These are phyloP conservation scores for Drosophila funebris DNA, from an alignment of 1,140 invertebrate genomes.

Conservation along the genomic window DNA sequence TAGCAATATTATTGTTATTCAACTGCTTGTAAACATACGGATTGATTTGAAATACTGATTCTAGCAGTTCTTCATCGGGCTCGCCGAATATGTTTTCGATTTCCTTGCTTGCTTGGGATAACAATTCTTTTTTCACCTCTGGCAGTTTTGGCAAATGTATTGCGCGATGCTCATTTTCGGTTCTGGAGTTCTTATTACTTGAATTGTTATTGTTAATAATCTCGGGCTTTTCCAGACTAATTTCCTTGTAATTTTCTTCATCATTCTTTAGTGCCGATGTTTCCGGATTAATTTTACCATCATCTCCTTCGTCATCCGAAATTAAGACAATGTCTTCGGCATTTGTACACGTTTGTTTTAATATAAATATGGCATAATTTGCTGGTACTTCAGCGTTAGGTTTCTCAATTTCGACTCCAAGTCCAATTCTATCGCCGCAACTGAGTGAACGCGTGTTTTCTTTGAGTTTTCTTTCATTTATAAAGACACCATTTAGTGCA, in stretches of 20 bases:
- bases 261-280: not conserved
- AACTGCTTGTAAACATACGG: conserved; percentile 56
- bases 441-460: not conserved
- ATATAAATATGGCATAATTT: conserved; percentile 37
- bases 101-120: conserved; percentile 41
- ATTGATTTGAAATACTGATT: conserved; percentile 40
- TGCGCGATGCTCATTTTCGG: not conserved
- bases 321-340: conserved; percentile 26
- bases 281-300: not conserved
- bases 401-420: conserved; percentile 38
- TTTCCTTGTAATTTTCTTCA: not conserved
- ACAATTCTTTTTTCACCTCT: conserved; percentile 49
- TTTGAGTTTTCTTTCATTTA: conserved; percentile 27
- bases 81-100: conserved; percentile 67
- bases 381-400: not conserved
- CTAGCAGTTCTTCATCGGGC: conserved; percentile 53
- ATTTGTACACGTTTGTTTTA: conserved; percentile 20
- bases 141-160: conserved; percentile 65
- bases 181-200: not conserved
- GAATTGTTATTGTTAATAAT: not conserved
- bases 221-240: not conserved
- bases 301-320: conserved; percentile 16
- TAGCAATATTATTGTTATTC: conserved; percentile 3
- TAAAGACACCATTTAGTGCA: conserved; percentile 49
- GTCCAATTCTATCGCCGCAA: conserved; percentile 26